Conservation (phyloP, 2,113 vertebrate genomes). For the Cephalopterus ornatus region DNA sequence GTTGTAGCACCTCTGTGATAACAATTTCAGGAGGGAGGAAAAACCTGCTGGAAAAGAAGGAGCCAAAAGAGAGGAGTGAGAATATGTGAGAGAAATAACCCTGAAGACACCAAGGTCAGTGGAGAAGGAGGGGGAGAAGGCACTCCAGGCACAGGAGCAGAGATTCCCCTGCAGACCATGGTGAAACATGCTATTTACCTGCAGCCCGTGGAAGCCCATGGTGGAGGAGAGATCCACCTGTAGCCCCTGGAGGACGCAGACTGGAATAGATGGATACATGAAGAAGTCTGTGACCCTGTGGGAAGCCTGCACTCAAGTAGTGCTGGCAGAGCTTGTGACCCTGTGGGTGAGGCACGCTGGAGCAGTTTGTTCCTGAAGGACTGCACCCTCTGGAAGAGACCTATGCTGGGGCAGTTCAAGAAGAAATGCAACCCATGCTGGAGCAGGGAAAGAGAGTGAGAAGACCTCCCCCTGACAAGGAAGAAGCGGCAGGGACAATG, state of each 20-base stretch:
- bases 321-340: background rate
- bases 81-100: background rate
- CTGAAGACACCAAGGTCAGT: background rate
- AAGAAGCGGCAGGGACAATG: accelerated
- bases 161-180: background rate
- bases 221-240: background rate
- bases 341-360: accelerated
- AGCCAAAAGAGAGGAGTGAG: background rate
- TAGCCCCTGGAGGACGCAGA: background rate
- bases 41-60: background rate
- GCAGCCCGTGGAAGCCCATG: background rate
- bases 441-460: background rate
- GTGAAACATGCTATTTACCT: background rate
- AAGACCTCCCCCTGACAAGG: background rate
- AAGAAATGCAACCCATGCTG: background rate
- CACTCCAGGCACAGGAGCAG: accelerated
- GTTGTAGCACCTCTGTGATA: background rate
- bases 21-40: background rate
- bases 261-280: background rate
- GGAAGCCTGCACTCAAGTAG: background rate
- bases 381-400: background rate
- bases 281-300: background rate
- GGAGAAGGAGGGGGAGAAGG: background rate
- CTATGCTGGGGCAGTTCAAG: background rate
- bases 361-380: background rate